Base-by-base conservation (phyloP, 1,140 invertebrate species). In the Varroa destructor region DNA sequence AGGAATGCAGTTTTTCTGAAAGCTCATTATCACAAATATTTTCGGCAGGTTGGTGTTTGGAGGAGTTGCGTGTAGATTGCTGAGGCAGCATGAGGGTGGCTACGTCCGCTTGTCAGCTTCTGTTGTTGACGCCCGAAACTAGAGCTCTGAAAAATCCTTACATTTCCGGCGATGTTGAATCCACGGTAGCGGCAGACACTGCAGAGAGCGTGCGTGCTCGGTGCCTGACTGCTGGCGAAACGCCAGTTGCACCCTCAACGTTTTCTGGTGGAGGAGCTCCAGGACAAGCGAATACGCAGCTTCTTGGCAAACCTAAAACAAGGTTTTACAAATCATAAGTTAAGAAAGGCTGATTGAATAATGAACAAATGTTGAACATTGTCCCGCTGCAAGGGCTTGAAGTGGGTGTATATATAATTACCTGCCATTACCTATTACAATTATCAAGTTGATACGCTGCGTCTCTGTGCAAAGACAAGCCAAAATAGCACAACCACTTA, bases 101-200 rank as follows among this genome's bases (percentile, higher is more conserved):
- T 51, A 51, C 8, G 46, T 8, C 8, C 46, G 46, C 3, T 8
- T 51, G 46, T 8, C 46, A 8, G 8, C 8, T 51, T 8, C 46
- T 8, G 46, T 51, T 51, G 46, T 51, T 8, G 46, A 51, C 8
- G 46, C 46, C 3, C 4, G 46, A 51, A 8, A 51, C 46, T 36
- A 67, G 8, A 73, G 72, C 40, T 67, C 71, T 57, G 67, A 8
- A 6, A 5, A 25, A 43, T 72, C 46, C 40, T 43, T 74, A 42
- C 6, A 25, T 72, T 46, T 58, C 54, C 6, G 61, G 37, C 25
- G 71, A 55, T 12, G 57, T 72, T 10, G 37, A 43, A 36, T 42
- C 46, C 6, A 61, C 43, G 1, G 46, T 55, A 57, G 57, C 55
- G 14, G 42, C 36, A 14, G 71, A 74, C 46, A 37, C 56, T 10